Evolutionary conservation across 2,797 vertebrate species (phyloP).

Genomic region (Sitta carolinensis): DNA sequence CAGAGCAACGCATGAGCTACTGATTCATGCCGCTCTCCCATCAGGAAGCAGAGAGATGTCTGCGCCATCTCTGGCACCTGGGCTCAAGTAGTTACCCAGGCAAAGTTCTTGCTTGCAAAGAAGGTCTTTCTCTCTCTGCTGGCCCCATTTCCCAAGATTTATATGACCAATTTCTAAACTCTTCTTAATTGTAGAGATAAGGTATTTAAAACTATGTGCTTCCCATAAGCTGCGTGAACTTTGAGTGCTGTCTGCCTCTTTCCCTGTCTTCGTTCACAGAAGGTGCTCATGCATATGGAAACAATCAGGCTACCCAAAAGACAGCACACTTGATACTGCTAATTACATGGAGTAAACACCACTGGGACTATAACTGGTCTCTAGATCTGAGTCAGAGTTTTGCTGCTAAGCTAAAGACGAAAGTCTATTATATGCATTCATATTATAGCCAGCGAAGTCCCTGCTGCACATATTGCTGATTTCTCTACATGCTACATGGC

Average conservation of each 20-base stretch:
- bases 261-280: not conserved
- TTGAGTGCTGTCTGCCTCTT: constrained; percentile 6
- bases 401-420: constrained; percentile 39
- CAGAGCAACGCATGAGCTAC: not conserved
- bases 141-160: constrained; percentile 27
- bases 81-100: not conserved
- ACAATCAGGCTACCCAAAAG: constrained; percentile 67
- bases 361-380: constrained; percentile 35
- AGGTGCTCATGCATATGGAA: constrained; percentile 71
- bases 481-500: constrained; percentile 28
- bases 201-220: constrained; percentile 69
- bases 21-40: not conserved
- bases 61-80: not conserved
- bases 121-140: not conserved
- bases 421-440: not conserved
- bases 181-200: constrained; percentile 66
- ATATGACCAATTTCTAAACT: constrained; percentile 50
- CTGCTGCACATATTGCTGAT: constrained; percentile 33
- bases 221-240: not conserved
- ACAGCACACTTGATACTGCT: constrained; percentile 55
- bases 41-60: not conserved
- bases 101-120: not conserved
- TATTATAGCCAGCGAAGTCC: not conserved
- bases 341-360: constrained; percentile 55
- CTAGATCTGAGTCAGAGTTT: constrained; percentile 35